These are phyloP conservation scores for Vanessa cardui DNA, from an alignment of 2,888 invertebrate species.

Conservation along the genomic window DNA sequence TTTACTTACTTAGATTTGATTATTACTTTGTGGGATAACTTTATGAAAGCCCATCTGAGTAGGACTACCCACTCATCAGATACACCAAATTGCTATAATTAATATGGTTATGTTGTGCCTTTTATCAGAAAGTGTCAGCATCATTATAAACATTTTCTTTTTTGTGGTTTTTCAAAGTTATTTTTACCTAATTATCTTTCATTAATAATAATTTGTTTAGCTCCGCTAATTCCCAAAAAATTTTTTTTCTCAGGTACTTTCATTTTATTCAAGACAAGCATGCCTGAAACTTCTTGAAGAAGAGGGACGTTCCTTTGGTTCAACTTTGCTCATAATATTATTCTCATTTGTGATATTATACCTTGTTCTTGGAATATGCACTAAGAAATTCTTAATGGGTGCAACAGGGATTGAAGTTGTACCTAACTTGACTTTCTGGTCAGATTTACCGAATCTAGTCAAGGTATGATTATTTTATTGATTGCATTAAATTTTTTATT, in stretches of 20 bases:
- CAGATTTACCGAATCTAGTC: conserved; percentile 86
- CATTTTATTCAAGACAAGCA: conserved; percentile 76
- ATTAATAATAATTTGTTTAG: too few species aligned
- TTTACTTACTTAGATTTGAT: too few species aligned
- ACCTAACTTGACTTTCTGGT: conserved; percentile 89
- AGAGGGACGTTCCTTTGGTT: conserved; percentile 82
- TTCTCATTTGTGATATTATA: conserved; percentile 83
- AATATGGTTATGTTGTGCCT: too few species aligned
- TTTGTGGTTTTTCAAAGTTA: too few species aligned
- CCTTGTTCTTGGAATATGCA: conserved; percentile 85
- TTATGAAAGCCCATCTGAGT: too few species aligned
- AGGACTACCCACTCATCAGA: too few species aligned
- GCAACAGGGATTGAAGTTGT: conserved; percentile 88
- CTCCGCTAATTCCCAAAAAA: too few species aligned
- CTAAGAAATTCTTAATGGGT: conserved; percentile 86
- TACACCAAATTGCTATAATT: too few species aligned
- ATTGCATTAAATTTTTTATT: not conserved
- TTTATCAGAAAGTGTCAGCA: too few species aligned
- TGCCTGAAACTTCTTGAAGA: conserved; percentile 69
- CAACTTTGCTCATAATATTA: conserved; percentile 85
- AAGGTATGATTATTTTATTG: conserved; percentile 74
- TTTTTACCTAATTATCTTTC: too few species aligned
- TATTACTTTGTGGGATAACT: too few species aligned
- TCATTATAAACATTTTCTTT: too few species aligned
- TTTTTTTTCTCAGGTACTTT: conserved; percentile 67